Conservation (phyloP, 2,797 vertebrate genomes). For the Nasua narica region DNA sequence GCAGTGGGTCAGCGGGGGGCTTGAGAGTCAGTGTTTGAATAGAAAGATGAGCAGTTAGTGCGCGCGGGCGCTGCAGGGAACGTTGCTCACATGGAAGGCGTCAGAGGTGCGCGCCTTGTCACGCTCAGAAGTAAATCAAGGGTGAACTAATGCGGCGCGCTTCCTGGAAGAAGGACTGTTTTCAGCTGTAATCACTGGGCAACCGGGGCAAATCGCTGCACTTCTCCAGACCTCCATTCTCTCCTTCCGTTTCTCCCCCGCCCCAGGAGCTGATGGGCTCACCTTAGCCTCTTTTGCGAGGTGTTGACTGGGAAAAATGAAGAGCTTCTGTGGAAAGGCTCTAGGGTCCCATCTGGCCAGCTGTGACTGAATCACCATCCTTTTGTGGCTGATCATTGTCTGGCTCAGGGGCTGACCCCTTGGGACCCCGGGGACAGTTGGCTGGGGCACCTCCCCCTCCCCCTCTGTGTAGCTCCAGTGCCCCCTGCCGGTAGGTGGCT, state of each 20-base stretch:
- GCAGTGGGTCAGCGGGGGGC: not conserved
- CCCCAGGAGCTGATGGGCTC: accelerated
- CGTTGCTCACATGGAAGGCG: accelerated
- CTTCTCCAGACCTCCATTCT: not conserved
- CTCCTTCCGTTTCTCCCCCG: too few relatives aligned
- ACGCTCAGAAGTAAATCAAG: not conserved
- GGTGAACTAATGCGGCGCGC: not conserved
- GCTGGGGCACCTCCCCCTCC: accelerated
- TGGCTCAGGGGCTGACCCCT: not conserved
- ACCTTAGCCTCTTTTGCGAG: not conserved
- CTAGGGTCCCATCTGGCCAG: not conserved
- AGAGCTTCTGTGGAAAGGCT: not conserved
- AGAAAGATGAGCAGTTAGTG: not conserved
- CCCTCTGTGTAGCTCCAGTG: not conserved
- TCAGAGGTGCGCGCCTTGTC: accelerated
- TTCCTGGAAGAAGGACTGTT: not conserved
- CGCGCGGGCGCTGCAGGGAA: too few relatives aligned
- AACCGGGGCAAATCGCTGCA: not conserved
- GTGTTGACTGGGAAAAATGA: not conserved
- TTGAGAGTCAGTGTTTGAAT: accelerated
- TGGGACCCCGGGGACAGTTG: not conserved
- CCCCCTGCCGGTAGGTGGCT: not conserved
- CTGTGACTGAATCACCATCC: not conserved
- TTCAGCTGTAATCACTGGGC: not conserved
- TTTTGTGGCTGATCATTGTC: not conserved